Conservation (phyloP, 2,888 invertebrate species). For the Cosmorhoe ocellata region DNA sequence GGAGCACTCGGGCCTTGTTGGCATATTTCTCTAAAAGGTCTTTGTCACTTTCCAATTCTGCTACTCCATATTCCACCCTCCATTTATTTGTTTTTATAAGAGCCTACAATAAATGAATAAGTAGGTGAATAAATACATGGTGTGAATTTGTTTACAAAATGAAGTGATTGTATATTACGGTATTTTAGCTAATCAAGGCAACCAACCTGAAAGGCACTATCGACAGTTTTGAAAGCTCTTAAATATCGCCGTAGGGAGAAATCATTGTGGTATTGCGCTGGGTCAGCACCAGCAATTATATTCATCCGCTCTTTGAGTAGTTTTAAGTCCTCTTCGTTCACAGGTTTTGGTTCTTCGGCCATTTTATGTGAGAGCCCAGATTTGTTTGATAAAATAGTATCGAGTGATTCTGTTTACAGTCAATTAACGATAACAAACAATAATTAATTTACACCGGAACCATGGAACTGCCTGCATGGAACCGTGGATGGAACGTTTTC, state of each 20-base stretch:
- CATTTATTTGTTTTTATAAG: constrained; percentile 91
- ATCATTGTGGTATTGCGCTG: constrained; percentile 88
- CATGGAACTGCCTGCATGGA: too few species aligned
- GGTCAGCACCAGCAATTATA: constrained; percentile 87
- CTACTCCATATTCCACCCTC: constrained; percentile 88
- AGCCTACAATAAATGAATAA: constrained; percentile 74
- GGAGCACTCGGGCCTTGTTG: constrained; percentile 86
- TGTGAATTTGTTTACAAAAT: too few species aligned
- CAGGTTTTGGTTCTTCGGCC: constrained; percentile 74
- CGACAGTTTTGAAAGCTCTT: constrained; percentile 88
- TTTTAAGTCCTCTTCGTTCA: constrained; percentile 85
- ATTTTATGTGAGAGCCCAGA: constrained; percentile 37
- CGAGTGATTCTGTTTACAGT: too few species aligned
- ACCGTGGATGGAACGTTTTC: too few species aligned
- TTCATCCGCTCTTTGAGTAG: constrained; percentile 87
- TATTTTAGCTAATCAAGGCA: background rate
- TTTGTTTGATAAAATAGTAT: background rate
- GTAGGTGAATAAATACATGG: too few species aligned
- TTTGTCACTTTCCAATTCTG: constrained; percentile 78
- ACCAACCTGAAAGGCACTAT: constrained; percentile 87
- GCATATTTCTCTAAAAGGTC: constrained; percentile 82
- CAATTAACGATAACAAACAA: too few species aligned
- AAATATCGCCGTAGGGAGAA: constrained; percentile 87
- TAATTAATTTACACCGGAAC: too few species aligned
- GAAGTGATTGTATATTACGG: too few species aligned